A percentile compares a stretch with the other conserved stretches of the same genome.
These are phyloP conservation scores for Antheraea mylitta DNA, from an alignment of 1,140 invertebrate species.

Conservation along the genomic window DNA sequence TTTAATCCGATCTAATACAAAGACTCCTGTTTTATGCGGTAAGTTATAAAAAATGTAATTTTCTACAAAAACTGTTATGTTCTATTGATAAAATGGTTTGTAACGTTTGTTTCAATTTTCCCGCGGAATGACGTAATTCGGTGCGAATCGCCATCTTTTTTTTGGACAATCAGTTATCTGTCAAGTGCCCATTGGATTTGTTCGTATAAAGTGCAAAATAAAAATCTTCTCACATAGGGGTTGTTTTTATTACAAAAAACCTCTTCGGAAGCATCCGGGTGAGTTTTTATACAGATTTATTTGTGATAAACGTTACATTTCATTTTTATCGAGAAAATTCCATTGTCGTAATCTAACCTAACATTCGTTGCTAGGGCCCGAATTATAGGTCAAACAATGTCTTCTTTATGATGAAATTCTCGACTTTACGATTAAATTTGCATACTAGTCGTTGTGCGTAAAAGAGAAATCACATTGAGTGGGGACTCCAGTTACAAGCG, in stretches of 20 bases:
- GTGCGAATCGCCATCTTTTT: constrained; percentile 54
- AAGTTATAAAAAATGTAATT: constrained; percentile 20
- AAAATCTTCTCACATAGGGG: constrained; percentile 48
- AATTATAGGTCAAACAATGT: constrained; percentile 70
- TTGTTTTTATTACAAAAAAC: constrained; percentile 40
- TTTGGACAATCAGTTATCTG: constrained; percentile 58
- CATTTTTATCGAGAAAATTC: constrained; percentile 28
- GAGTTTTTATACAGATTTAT: constrained; percentile 34
- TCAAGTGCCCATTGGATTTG: constrained; percentile 42
- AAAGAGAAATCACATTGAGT: background rate
- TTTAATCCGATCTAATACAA: constrained; percentile 36
- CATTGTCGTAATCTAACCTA: constrained; percentile 46
- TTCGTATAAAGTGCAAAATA: constrained; percentile 44
- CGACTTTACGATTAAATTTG: constrained; percentile 31
- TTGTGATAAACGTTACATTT: constrained; percentile 15
- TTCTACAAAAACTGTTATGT: background rate
- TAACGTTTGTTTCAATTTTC: constrained; percentile 59
- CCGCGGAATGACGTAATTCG: constrained; percentile 70
- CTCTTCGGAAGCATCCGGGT: constrained; percentile 70
- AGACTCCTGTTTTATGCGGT: constrained; percentile 59
- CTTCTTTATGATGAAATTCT: constrained; percentile 42
- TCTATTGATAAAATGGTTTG: constrained; percentile 24
- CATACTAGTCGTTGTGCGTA: constrained; percentile 25
- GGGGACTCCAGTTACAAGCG: background rate
- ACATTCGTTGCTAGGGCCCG: constrained; percentile 25